These are phyloP conservation scores for Cryptus viduatorius DNA, from an alignment of 2,888 invertebrate species.

Conservation along the genomic window DNA sequence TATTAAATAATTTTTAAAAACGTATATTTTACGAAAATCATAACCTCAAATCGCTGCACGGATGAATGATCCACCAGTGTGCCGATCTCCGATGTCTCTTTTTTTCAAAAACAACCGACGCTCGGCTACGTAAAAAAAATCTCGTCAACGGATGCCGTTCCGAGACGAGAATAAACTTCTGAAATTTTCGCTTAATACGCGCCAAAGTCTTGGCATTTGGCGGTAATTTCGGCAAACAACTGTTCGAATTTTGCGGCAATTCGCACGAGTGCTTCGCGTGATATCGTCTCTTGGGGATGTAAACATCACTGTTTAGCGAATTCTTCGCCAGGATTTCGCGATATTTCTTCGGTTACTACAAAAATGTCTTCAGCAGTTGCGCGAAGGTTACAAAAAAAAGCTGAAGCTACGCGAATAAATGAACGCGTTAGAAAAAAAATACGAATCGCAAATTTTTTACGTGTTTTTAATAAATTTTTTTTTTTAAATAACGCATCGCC, in stretches of 20 bases:
- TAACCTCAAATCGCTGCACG: conserved; percentile 80
- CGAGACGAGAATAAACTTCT: conserved; percentile 80
- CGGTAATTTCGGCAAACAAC: conserved; percentile 81
- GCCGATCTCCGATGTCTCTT: conserved; percentile 78
- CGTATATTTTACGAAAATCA: too few relatives aligned
- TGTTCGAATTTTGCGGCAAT: conserved; percentile 77
- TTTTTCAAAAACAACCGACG: conserved; percentile 81
- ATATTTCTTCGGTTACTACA: neutral
- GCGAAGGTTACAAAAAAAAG: neutral
- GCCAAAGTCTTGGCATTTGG: conserved; percentile 78
- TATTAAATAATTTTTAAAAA: neutral
- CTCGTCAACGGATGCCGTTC: conserved; percentile 76
- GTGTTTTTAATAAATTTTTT: neutral
- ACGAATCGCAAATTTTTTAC: neutral
- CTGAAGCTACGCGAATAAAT: neutral
- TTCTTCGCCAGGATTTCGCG: conserved; percentile 34
- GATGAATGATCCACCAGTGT: conserved; percentile 82
- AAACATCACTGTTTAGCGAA: conserved; percentile 26
- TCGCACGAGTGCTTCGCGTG: conserved; percentile 77
- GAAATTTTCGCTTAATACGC: conserved; percentile 77
- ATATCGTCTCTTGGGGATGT: conserved; percentile 37
- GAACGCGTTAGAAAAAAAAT: neutral
- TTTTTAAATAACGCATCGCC: neutral
- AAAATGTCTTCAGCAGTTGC: neutral
- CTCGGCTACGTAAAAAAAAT: conserved; percentile 79